phyloP scores from a whole-genome alignment of 92 coral and sea anemone species.

The Meandrina meandrites region DNA sequence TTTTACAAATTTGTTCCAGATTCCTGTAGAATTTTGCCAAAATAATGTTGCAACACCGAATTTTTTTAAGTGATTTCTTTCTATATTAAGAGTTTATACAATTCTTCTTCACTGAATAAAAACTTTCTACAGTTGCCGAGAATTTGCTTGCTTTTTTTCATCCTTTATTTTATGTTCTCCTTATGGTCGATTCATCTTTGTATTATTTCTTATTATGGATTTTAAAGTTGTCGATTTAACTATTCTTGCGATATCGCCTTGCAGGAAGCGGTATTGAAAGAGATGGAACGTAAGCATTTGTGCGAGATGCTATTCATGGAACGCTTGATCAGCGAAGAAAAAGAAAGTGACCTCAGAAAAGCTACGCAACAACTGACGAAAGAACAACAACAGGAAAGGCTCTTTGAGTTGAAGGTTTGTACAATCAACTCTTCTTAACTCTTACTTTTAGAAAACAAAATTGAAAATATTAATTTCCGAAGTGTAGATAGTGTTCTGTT shows the following conservation, averaged over 20 bases:
- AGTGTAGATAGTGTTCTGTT: not conserved
- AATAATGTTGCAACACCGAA: not conserved
- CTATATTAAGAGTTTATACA: not conserved
- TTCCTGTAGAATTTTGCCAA: too few species aligned
- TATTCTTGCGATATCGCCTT: not conserved
- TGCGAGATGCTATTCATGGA: conserved; percentile 91
- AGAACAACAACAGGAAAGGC: conserved; percentile 75
- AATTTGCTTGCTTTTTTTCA: too few species aligned
- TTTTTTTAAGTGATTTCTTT: too few species aligned
- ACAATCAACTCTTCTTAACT: not conserved
- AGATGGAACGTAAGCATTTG: conserved; percentile 89
- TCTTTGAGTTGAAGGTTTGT: conserved; percentile 87
- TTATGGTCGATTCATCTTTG: too few species aligned
- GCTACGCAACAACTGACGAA: conserved; percentile 67
- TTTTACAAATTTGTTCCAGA: too few species aligned
- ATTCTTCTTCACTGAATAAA: not conserved
- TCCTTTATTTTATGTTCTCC: too few species aligned
- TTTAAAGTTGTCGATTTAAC: not conserved
- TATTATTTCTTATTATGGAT: not conserved
- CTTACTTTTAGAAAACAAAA: too few species aligned
- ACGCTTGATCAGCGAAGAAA: conserved; percentile 80
- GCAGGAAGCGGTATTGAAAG: conserved; percentile 95
- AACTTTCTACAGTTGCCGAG: not conserved
- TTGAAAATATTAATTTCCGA: too few species aligned
- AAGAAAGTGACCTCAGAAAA: conserved; percentile 69